Conservation (phyloP, 2,888 invertebrate species). For the Harpalus rubripes region DNA sequence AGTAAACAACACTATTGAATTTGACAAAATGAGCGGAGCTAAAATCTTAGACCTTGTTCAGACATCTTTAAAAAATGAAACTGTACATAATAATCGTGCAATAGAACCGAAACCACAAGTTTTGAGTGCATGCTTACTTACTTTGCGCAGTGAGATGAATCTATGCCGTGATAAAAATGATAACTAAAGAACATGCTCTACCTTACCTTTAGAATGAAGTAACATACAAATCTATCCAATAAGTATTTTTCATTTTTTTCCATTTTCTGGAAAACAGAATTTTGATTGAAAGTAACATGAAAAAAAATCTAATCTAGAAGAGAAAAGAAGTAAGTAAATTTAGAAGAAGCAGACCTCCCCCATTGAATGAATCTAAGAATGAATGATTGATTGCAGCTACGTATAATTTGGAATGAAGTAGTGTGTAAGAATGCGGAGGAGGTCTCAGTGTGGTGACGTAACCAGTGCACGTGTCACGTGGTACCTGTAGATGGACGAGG, state of each 20-base stretch:
- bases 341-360: conserved; percentile 46
- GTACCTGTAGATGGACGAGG: conserved; percentile 82
- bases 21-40: no score
- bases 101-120: conserved; percentile 44
- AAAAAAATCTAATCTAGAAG: conserved; percentile 12
- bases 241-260: neutral
- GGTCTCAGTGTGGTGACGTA: conserved; percentile 36
- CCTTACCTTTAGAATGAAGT: conserved; percentile 30
- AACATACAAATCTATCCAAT: neutral
- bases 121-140: conserved; percentile 52
- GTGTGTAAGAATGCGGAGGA: conserved; percentile 22
- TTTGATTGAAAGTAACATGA: neutral
- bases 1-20: no score
- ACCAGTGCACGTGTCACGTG: conserved; percentile 54
- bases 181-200: conserved; percentile 34
- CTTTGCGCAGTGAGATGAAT: conserved; percentile 50
- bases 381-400: conserved; percentile 27
- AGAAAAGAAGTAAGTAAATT: conserved; percentile 10
- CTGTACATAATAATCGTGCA: conserved; percentile 36
- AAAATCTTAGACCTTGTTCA: neutral
- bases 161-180: conserved; percentile 41
- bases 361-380: conserved; percentile 24
- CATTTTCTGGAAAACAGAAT: conserved; percentile 3
- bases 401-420: conserved; percentile 12
- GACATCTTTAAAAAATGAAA: no score